Conservation (phyloP, 2,113 vertebrate genomes). For the Haemorhous mexicanus region DNA sequence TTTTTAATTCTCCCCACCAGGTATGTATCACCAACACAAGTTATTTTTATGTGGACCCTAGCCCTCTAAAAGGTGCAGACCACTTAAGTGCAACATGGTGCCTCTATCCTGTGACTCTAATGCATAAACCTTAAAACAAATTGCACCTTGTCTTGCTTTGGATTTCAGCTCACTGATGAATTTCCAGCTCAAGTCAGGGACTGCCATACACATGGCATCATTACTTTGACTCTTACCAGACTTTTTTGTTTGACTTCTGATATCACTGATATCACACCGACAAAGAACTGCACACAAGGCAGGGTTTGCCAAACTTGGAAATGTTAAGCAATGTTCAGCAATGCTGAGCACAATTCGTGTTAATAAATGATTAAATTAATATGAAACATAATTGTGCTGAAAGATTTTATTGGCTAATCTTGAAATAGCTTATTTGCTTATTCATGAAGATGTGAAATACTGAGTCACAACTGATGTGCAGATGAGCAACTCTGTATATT, state of each 20-base stretch:
- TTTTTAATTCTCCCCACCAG: not conserved
- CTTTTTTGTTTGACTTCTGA: not conserved
- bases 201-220: not conserved
- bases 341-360: not conserved
- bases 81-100: not conserved
- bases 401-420: not conserved
- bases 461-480: not conserved
- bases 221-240: not conserved
- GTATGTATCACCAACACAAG: not conserved
- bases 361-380: not conserved
- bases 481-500: not conserved
- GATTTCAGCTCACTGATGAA: not conserved
- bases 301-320: not conserved
- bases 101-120: not conserved
- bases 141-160: not conserved
- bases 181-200: not conserved
- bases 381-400: not conserved
- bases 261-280: not conserved
- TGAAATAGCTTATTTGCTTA: not conserved
- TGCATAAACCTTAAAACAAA: not conserved
- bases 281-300: not conserved
- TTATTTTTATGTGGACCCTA: not conserved
- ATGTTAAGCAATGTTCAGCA: not conserved
- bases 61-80: not conserved
- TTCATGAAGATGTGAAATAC: not conserved